Conservation (phyloP, 2,797 vertebrate species). For the Arctocebus calabarensis region DNA sequence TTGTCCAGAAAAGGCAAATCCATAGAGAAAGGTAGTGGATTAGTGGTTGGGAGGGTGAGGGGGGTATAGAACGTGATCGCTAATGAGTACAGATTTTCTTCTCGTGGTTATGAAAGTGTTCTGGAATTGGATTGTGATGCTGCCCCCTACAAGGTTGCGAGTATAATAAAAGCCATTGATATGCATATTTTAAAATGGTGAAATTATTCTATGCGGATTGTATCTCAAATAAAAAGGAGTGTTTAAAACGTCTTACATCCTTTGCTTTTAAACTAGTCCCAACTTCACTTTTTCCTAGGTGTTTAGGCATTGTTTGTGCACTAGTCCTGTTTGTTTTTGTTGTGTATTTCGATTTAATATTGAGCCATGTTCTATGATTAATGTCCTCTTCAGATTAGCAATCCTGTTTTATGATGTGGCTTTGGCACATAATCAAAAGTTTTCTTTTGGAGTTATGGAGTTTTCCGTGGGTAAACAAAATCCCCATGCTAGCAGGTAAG, state of each 20-base stretch:
- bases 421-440: neutral
- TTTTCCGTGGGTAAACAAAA: neutral
- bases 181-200: neutral
- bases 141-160: neutral
- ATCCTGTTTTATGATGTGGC: neutral
- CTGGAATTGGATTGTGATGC: neutral
- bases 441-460: neutral
- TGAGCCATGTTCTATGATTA: neutral
- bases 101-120: neutral
- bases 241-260: neutral
- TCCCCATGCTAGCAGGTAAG: neutral
- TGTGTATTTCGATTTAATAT: neutral
- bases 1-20: neutral
- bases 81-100: neutral
- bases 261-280: neutral
- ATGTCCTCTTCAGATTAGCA: neutral
- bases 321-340: neutral
- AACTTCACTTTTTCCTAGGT: neutral
- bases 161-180: neutral
- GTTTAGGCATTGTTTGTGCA: neutral
- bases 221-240: neutral
- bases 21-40: neutral
- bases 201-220: neutral
- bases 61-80: neutral
- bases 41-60: neutral